Evolutionary conservation across 2,888 invertebrate species (phyloP), one percentile per base, ranked within the genome.

Genomic region (Lottia scabra): DNA sequence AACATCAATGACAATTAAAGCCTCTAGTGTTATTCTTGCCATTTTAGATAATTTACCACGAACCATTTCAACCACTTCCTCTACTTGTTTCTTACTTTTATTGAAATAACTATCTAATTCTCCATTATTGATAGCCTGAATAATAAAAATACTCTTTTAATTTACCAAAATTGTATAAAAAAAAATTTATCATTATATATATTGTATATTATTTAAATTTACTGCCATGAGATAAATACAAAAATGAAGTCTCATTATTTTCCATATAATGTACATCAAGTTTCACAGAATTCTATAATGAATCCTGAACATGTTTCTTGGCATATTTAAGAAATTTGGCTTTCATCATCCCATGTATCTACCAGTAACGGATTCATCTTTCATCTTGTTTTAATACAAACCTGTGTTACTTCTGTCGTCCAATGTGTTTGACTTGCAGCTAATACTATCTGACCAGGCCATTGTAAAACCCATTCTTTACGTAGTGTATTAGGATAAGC

Each of bases 361-460:
- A n/a, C n/a, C n/a, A n/a, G n/a, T n/a, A n/a, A n/a, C n/a, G n/a
- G n/a, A n/a, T n/a, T n/a, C n/a, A n/a, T n/a, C n/a, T n/a, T 8
- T 38, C 10, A 38, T 38, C 5, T 38, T 38, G 38, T 38, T 10
- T 38, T 38, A 1, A 38, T 38, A 38, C 38, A 38, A 10, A 87
- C 88, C 84, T 87, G 81, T 12, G 88, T 87, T 65, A 89, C 88
- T 62, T 89, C 88, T 10, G 86, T 74, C 10, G 89, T 89, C 89
- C 89, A 89, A 78, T 89, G 88, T 13, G 89, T 81, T 72, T 85
- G 87, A 66, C 87, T 87, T 56, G 87, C 85, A 0, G 89, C 88
- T 46, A 89, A 83, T 2, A 89, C 89, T n/a, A 89, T 83, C 82
- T 89, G 89, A 6, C 89, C 89, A 0, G 89, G 89, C 88, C 88